phyloP scores from a whole-genome alignment of 1,140 invertebrate species.

The Alviniconcha marisindica region DNA sequence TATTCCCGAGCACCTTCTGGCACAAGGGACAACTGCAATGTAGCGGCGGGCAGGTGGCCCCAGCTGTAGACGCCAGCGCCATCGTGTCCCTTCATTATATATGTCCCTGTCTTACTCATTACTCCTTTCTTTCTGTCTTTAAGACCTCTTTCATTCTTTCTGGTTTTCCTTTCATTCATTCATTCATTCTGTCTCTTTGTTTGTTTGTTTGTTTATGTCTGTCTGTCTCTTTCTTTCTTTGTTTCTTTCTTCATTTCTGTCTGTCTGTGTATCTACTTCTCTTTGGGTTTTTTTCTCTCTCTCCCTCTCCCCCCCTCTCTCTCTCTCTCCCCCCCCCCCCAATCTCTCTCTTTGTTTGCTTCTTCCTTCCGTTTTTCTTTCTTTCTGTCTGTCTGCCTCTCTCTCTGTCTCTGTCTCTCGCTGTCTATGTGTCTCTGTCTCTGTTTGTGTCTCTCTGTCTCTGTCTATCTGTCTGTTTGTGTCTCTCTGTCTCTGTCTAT shows the following conservation, averaged over 20 bases:
- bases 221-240: neutral
- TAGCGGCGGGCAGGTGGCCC: no score
- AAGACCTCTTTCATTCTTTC: neutral
- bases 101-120: neutral
- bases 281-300: neutral
- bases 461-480: neutral
- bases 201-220: neutral
- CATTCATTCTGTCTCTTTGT: neutral
- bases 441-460: no score
- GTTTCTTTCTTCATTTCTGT: neutral
- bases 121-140: neutral
- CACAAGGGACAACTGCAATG: no score
- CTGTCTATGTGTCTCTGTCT: no score
- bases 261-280: neutral
- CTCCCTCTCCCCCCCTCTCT: neutral
- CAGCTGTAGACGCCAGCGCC: no score
- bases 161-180: neutral
- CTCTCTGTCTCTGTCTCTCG: no score
- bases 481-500: neutral
- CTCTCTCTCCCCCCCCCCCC: slow-evolving; percentile 4
- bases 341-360: no score
- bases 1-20: no score
- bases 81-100: no score
- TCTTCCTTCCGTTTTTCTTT: neutral
- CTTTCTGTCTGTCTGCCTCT: neutral